phyloP scores from a whole-genome alignment of 2,797 vertebrate species.

The Taeniopygia guttata region DNA sequence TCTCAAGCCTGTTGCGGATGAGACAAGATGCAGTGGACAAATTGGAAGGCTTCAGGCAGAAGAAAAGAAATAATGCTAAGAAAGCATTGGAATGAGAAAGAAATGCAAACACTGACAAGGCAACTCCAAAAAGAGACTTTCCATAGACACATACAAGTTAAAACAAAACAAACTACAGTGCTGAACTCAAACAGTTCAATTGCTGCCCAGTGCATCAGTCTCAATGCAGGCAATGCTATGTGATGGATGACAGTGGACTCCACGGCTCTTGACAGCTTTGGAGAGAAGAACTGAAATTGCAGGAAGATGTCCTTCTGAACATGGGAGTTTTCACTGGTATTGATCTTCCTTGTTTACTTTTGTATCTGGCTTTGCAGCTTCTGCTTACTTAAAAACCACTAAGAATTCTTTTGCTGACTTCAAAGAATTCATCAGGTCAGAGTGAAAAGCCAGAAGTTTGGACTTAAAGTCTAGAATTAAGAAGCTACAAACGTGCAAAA shows the following conservation, averaged over 20 bases:
- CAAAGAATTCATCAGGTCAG: background rate
- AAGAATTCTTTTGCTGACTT: background rate
- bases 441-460: background rate
- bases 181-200: background rate
- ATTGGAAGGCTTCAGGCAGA: background rate
- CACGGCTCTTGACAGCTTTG: background rate
- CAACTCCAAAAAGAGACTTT: background rate
- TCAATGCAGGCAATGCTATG: background rate
- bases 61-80: background rate
- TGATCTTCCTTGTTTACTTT: background rate
- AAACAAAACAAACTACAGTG: background rate
- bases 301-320: background rate
- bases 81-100: background rate
- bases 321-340: background rate
- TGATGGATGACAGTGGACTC: background rate
- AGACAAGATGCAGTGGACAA: background rate
- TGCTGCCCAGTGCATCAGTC: background rate
- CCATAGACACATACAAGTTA: background rate
- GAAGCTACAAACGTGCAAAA: background rate
- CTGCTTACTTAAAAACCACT: background rate
- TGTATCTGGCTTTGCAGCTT: background rate
- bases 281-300: background rate
- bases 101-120: background rate
- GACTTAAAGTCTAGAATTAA: background rate
- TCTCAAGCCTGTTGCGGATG: background rate